phyloP scores from a whole-genome alignment of 1,140 invertebrate genomes.

The Brachionus rotundiformis region DNA sequence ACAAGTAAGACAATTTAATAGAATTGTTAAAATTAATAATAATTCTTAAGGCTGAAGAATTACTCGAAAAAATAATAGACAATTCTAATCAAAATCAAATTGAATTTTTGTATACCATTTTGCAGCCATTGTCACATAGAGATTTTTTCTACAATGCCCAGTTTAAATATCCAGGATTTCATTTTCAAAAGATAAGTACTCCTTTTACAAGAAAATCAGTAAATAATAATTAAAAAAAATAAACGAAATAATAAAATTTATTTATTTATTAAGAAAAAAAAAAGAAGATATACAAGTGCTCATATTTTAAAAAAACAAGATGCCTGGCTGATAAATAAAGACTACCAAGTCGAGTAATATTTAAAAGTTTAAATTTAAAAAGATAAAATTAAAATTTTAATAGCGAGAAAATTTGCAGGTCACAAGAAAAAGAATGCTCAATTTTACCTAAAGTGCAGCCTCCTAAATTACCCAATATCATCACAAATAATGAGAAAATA shows the following conservation, averaged over 20 bases:
- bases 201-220: conserved; percentile 55
- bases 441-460: neutral
- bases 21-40: no score
- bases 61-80: conserved; percentile 8
- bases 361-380: neutral
- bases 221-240: no score
- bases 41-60: neutral
- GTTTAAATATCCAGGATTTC: conserved; percentile 56
- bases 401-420: neutral
- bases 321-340: conserved; percentile 11
- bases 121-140: conserved; percentile 60
- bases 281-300: conserved; percentile 5
- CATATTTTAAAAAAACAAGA: conserved; percentile 16
- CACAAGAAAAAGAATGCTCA: neutral
- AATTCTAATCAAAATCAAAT: conserved; percentile 54
- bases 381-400: neutral
- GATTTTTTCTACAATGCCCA: conserved; percentile 62
- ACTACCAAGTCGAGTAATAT: conserved; percentile 11
- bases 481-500: neutral
- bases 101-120: conserved; percentile 59
- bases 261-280: conserved; percentile 18
- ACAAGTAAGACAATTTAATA: neutral
- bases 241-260: no score
- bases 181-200: conserved; percentile 61
- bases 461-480: neutral